Evolutionary conservation across 1,140 invertebrate genomes (phyloP), one percentile per base, ranked within the genome.

Genomic region (Dendroctonus ponderosae): DNA sequence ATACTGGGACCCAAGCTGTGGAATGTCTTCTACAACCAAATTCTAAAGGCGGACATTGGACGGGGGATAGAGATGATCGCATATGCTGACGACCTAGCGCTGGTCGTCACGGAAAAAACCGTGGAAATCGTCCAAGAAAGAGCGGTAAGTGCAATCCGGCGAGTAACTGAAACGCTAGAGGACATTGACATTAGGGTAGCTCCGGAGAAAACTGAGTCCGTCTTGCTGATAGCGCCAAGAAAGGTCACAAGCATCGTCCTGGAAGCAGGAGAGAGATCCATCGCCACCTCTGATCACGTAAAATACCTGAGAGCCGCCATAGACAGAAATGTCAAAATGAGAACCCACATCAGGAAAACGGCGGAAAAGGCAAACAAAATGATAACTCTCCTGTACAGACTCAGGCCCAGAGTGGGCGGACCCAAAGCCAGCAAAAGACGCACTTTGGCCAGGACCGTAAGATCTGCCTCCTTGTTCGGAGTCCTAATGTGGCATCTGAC

Each of bases 1-100:
- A 67, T 78, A 7, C 52, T 78, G 2, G 76, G 76, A 2, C 75
- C 78, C 0, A 70, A 69, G 5, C 64, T 79, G 12, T 79, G 72
- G 75, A 75, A 73, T 56, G 12, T 76, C 0, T 64, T 70, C 46
- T 78, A 77, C 59, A 68, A 77, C 48, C 67, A 49, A 12, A 38
- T 77, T 0, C 69, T 77, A 7, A 58, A 46, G 5, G 42, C 71
- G 15, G 43, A 62, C 37, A 5, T 76, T 7, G 67, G 59, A 15
- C 39, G 60, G 43, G 70, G 50, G 5, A 46, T 72, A 40, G 53
- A 61, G 15, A 15, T 74, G 0, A 62, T 75, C 0, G 74, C 63
- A 5, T 78, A 70, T 48, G 76, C 76, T 6, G 77, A 76, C 51
- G 74, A 76, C 50, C 38, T 75, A 2, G 71, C 69, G 2, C 11